Evolutionary conservation across 2,888 invertebrate genomes (phyloP).

Genomic region (Deroplatys truncata): DNA sequence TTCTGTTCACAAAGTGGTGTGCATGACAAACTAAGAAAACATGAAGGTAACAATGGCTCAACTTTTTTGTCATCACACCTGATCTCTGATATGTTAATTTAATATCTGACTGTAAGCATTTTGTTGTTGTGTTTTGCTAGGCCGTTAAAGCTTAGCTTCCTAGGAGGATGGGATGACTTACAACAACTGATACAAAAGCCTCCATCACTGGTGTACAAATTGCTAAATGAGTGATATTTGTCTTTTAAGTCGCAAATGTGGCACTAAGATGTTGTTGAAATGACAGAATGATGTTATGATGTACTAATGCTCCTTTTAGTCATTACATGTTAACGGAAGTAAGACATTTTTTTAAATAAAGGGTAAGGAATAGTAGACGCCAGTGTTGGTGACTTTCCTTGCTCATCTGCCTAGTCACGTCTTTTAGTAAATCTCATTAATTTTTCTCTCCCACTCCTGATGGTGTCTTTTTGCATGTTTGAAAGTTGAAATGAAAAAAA

Average conservation of each 20-base stretch:
- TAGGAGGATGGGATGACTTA: neutral
- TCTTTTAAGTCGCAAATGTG: neutral
- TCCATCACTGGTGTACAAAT: neutral
- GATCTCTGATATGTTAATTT: neutral
- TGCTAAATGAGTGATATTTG: neutral
- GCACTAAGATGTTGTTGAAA: neutral
- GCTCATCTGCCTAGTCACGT: neutral
- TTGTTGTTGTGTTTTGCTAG: neutral
- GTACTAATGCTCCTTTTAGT: neutral
- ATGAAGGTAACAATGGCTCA: neutral
- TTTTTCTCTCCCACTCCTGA: neutral
- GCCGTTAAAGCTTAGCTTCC: neutral
- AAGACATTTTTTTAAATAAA: neutral
- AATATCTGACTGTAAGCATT: neutral
- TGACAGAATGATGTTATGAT: neutral
- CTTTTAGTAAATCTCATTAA: neutral
- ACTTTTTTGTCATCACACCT: conserved; percentile 1
- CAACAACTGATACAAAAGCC: neutral
- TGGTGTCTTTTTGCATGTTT: neutral
- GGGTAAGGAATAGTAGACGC: neutral
- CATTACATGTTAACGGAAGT: neutral
- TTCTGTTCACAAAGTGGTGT: neutral
- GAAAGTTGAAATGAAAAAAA: neutral
- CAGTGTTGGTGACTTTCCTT: neutral
- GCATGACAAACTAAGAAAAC: neutral